These are phyloP conservation scores for Chrysopilus asiliformis DNA, from an alignment of 2,888 invertebrate genomes.

Conservation along the genomic window DNA sequence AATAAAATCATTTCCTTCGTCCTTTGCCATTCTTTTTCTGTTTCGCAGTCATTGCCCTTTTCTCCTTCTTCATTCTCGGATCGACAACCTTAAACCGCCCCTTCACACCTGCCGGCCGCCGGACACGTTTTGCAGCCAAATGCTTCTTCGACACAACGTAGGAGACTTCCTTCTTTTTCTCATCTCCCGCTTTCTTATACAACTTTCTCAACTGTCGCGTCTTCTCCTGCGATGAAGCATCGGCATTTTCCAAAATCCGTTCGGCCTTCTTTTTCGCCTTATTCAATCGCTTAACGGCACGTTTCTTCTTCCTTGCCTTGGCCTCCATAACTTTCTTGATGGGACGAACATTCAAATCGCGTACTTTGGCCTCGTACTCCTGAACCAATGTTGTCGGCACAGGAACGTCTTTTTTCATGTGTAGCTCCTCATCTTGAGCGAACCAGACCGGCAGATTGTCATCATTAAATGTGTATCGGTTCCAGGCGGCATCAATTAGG, in stretches of 20 bases:
- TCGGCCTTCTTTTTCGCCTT: constrained; percentile 94
- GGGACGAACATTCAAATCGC: constrained; percentile 84
- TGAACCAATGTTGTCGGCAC: constrained; percentile 75
- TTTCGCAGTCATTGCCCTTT: constrained; percentile 42
- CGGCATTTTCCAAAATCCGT: constrained; percentile 76
- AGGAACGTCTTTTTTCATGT: constrained; percentile 69
- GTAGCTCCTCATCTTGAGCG: constrained; percentile 79
- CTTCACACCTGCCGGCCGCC: constrained; percentile 75
- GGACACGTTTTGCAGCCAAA: constrained; percentile 57
- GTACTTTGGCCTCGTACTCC: constrained; percentile 68
- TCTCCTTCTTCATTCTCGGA: constrained; percentile 90
- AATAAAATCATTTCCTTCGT: too few species aligned
- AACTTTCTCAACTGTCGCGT: constrained; percentile 79
- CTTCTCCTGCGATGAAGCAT: constrained; percentile 87
- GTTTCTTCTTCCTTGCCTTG: constrained; percentile 92
- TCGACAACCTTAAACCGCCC: constrained; percentile 93
- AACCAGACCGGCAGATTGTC: constrained; percentile 93
- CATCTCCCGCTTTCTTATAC: constrained; percentile 78
- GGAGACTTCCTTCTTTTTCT: constrained; percentile 77
- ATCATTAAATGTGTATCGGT: constrained; percentile 86
- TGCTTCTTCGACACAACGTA: constrained; percentile 92
- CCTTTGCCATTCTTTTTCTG: constrained; percentile 20
- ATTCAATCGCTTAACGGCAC: constrained; percentile 71
- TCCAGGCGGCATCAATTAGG: constrained; percentile 81
- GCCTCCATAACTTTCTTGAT: constrained; percentile 98